Evolutionary conservation across 2,797 vertebrate genomes (phyloP).

Genomic region (Rhinella marina): DNA sequence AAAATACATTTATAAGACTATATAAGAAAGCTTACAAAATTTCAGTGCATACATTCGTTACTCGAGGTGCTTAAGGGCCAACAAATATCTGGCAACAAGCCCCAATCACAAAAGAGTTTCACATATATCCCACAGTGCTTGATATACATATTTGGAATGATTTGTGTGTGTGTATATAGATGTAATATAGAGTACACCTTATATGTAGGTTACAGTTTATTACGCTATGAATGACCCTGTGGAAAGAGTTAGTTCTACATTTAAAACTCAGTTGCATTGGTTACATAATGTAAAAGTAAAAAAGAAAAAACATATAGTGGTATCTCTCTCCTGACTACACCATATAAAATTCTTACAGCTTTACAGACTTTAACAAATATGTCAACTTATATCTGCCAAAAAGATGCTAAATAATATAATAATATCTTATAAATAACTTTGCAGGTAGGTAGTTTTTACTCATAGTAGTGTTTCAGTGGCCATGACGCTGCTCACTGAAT

Average conservation of each 20-base stretch:
- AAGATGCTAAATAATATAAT: not conserved
- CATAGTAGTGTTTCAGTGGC: not conserved
- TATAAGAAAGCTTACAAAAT: conserved; percentile 69
- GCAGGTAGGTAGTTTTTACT: conserved; percentile 37
- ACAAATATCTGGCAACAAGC: conserved; percentile 10
- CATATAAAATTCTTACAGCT: conserved; percentile 12
- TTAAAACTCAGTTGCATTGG: conserved; percentile 47
- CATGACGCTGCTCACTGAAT: not conserved
- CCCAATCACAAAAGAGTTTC: conserved; percentile 17
- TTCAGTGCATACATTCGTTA: conserved; percentile 76
- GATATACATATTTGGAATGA: conserved; percentile 24
- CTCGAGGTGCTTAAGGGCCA: conserved; percentile 19
- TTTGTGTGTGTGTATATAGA: conserved; percentile 38
- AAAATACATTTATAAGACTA: conserved; percentile 72
- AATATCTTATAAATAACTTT: conserved; percentile 36
- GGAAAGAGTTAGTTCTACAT: conserved; percentile 41
- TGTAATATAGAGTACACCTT: conserved; percentile 23
- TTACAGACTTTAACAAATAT: conserved; percentile 25
- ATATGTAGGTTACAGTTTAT: conserved; percentile 17
- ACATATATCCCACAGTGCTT: conserved; percentile 63
- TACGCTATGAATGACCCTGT: not conserved
- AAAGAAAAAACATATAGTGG: conserved; percentile 9
- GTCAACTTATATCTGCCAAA: conserved; percentile 16
- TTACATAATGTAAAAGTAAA: not conserved
- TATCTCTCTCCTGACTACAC: conserved; percentile 5